Conservation (phyloP, 2,888 invertebrate genomes). For the Plutella xylostella region DNA sequence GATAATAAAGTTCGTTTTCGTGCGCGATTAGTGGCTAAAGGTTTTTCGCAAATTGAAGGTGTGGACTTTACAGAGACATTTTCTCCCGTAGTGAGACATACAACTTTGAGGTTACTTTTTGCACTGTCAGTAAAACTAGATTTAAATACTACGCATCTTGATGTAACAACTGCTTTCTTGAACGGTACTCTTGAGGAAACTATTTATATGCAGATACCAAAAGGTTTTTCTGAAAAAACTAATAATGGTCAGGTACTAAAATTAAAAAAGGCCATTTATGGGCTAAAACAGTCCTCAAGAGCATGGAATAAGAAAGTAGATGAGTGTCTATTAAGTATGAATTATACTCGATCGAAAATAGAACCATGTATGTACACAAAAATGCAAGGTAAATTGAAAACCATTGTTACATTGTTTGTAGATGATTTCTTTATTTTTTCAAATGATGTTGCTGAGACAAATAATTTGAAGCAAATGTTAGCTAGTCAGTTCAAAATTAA, state of each 20-base stretch:
- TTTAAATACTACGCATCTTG: constrained; percentile 7
- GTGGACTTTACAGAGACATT: constrained; percentile 13
- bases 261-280: constrained; percentile 14
- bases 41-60: constrained; percentile 5
- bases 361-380: constrained; percentile 10
- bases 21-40: constrained; percentile 12
- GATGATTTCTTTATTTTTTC: constrained; percentile 15
- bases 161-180: constrained; percentile 17
- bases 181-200: constrained; percentile 11
- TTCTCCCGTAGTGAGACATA: constrained; percentile 13
- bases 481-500: constrained; percentile 9
- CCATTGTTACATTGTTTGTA: constrained; percentile 10
- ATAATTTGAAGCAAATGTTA: constrained; percentile 7
- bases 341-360: constrained; percentile 8
- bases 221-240: constrained; percentile 3
- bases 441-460: constrained; percentile 6
- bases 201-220: constrained; percentile 12
- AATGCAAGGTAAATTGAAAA: not conserved
- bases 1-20: constrained; percentile 11
- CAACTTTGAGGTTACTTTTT: constrained; percentile 13
- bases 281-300: constrained; percentile 14
- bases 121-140: constrained; percentile 8
- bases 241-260: constrained; percentile 10
- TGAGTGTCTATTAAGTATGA: constrained; percentile 4
- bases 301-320: constrained; percentile 14